Percentiles rank a stretch among this genome's conserved stretches.
Evolutionary conservation across 2,113 vertebrate genomes (phyloP).

Genomic region (Melierax canorus): DNA sequence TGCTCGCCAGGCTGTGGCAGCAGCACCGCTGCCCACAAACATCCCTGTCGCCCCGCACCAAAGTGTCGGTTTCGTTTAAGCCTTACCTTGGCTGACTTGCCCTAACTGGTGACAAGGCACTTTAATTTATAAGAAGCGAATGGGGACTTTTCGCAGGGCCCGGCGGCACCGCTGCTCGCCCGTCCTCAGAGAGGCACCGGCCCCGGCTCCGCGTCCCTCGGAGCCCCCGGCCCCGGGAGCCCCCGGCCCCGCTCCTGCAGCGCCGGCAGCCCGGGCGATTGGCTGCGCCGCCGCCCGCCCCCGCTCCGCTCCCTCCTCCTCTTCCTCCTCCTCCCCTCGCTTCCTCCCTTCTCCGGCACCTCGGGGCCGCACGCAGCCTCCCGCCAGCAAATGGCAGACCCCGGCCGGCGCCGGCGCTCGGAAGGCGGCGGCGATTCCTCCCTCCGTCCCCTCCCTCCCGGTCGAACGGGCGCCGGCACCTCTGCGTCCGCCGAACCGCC

Average conservation of each 20-base stretch:
- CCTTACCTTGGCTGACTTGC: slow-evolving; percentile 80
- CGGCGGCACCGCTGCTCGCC: slow-evolving; percentile 55
- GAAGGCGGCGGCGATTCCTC: too few relatives aligned
- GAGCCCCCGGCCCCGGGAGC: slow-evolving; percentile 31
- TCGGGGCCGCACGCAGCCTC: too few relatives aligned
- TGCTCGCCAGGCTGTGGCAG: neutral
- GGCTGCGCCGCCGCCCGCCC: slow-evolving; percentile 49
- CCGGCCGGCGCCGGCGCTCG: too few relatives aligned
- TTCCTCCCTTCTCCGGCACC: too few relatives aligned
- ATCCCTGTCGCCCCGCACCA: slow-evolving; percentile 6
- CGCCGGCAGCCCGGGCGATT: slow-evolving; percentile 68
- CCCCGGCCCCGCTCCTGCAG: slow-evolving; percentile 62
- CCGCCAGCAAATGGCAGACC: too few relatives aligned
- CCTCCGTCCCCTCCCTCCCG: neutral
- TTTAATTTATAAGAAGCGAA: slow-evolving; percentile 61
- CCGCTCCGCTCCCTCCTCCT: too few relatives aligned
- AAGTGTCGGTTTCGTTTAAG: slow-evolving; percentile 52
- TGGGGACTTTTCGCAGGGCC: slow-evolving; percentile 60
- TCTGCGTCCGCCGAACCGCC: too few relatives aligned
- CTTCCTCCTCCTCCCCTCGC: too few relatives aligned
- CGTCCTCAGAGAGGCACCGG: slow-evolving; percentile 66
- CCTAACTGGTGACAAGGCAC: slow-evolving; percentile 75
- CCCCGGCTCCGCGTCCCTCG: slow-evolving; percentile 46
- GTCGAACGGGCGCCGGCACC: too few relatives aligned
- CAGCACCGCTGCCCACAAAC: neutral